These are phyloP conservation scores for Globicephala melas DNA, from an alignment of 2,113 vertebrate genomes.

Conservation along the genomic window DNA sequence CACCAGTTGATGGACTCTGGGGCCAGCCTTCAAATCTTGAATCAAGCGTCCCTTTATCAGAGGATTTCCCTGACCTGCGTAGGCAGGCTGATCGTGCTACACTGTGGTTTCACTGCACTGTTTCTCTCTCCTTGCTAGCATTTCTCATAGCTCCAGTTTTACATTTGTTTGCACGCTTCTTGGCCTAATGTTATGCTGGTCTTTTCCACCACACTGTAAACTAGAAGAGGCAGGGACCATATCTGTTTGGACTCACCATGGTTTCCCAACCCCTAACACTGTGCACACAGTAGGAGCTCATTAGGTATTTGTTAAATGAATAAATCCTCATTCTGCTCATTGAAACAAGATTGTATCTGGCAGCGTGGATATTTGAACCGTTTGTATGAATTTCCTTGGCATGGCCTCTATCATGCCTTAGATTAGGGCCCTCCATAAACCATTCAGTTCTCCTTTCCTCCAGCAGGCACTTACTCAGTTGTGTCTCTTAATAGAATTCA, in stretches of 20 bases:
- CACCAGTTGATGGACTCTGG: neutral
- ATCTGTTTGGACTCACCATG: neutral
- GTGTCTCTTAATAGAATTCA: slow-evolving; percentile 16
- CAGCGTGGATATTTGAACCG: neutral
- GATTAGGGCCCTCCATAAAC: neutral
- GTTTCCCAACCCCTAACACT: neutral
- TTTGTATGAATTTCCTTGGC: slow-evolving; percentile 39
- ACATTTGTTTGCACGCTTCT: neutral
- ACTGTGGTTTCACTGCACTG: neutral
- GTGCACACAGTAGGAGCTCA: neutral
- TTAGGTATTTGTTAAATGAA: slow-evolving; percentile 2
- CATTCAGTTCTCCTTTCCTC: neutral
- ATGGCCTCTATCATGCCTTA: neutral
- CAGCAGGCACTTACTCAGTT: neutral
- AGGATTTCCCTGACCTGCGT: neutral
- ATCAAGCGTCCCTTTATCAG: neutral
- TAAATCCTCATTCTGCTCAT: neutral
- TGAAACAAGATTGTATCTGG: slow-evolving; percentile 35
- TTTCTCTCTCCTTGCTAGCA: neutral
- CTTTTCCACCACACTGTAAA: neutral
- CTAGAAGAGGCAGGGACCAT: neutral
- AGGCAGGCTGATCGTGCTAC: neutral
- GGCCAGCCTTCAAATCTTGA: neutral
- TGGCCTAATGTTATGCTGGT: neutral
- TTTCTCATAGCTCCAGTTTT: neutral